phyloP scores from a whole-genome alignment of 2,797 vertebrate genomes.

The Pteronotus mesoamericanus region DNA sequence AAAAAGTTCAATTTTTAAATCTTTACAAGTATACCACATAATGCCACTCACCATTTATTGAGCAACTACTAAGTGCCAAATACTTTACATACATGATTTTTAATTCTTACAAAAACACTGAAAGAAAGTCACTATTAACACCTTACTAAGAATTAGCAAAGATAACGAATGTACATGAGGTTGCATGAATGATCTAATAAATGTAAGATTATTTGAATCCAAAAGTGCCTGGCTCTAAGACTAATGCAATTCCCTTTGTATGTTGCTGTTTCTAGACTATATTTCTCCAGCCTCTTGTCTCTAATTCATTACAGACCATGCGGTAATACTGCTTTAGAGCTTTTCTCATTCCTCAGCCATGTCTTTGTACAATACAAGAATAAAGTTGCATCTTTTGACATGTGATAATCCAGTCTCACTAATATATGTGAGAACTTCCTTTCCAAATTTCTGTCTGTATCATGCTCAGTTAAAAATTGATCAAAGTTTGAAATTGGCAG shows the following conservation, averaged over 20 bases:
- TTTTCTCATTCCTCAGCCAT: not conserved
- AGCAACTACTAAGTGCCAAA: not conserved
- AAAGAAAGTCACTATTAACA: not conserved
- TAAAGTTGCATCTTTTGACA: conserved; percentile 11
- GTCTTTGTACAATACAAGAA: not conserved
- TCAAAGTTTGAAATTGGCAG: conserved; percentile 53
- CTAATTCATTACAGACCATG: not conserved
- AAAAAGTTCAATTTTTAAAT: not conserved
- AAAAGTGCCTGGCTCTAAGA: not conserved
- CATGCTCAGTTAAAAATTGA: conserved; percentile 4
- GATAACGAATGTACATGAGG: not conserved
- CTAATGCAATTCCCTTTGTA: not conserved
- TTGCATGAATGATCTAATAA: not conserved
- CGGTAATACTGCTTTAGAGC: not conserved
- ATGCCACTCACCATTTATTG: not conserved
- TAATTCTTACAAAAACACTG: not conserved
- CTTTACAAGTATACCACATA: not conserved
- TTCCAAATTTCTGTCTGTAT: conserved; percentile 1
- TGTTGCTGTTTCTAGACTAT: not conserved
- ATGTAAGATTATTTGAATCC: not conserved
- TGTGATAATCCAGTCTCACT: not conserved
- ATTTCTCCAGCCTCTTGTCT: not conserved
- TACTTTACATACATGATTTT: not conserved
- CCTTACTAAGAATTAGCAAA: not conserved
- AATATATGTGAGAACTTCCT: not conserved